Conservation (phyloP, 2,888 invertebrate species). For the Volucella zonaria region DNA sequence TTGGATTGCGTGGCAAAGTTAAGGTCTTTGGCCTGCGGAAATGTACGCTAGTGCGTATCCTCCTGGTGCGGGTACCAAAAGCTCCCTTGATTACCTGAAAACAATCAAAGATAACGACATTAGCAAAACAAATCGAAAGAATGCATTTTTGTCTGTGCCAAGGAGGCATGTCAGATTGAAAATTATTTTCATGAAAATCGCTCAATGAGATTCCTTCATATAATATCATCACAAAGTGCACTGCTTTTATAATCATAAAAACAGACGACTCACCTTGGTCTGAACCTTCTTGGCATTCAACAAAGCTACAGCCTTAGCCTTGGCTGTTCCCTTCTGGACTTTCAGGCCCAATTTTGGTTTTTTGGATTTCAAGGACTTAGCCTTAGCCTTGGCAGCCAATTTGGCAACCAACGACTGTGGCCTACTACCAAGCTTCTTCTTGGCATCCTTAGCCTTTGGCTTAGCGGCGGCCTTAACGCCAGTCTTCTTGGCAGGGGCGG, state of each 20-base stretch:
- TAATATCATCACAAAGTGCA: slow-evolving; percentile 81
- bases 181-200: slow-evolving; percentile 69
- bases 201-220: slow-evolving; percentile 86
- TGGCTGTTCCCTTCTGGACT: slow-evolving; percentile 84
- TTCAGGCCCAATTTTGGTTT: slow-evolving; percentile 80
- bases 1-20: slow-evolving; percentile 94
- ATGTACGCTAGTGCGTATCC: slow-evolving; percentile 97
- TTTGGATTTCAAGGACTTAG: slow-evolving; percentile 80
- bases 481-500: slow-evolving; percentile 79
- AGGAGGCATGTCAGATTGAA: slow-evolving; percentile 40
- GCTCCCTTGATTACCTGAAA: slow-evolving; percentile 94
- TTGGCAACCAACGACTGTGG: slow-evolving; percentile 82
- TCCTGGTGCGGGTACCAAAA: slow-evolving; percentile 93
- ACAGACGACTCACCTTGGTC: slow-evolving; percentile 87
- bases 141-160: background rate
- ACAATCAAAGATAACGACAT: slow-evolving; percentile 49
- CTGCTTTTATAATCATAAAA: background rate
- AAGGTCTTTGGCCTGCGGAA: slow-evolving; percentile 98
- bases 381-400: slow-evolving; percentile 82
- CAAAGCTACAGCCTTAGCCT: slow-evolving; percentile 84
- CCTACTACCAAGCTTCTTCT: slow-evolving; percentile 79
- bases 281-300: slow-evolving; percentile 93
- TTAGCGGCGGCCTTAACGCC: slow-evolving; percentile 78
- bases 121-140: background rate
- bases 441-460: slow-evolving; percentile 80